Conservation (phyloP, 2,888 invertebrate genomes). For the Erannis defoliaria region DNA sequence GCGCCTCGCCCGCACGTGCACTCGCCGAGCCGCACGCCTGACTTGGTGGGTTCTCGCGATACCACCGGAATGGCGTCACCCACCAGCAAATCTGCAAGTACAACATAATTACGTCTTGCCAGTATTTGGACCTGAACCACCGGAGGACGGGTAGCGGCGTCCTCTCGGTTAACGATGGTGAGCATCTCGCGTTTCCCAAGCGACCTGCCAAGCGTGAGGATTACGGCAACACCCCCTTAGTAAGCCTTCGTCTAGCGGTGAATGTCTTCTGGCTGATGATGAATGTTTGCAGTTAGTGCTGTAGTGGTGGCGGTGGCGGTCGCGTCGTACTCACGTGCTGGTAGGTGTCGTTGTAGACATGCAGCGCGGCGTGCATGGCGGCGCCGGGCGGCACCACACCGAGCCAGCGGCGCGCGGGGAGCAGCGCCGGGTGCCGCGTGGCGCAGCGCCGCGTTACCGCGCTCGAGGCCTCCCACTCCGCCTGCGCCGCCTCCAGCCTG, state of each 20-base stretch:
- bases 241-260: no score
- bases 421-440: conserved; percentile 58
- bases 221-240: no score
- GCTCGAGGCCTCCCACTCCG: conserved; percentile 57
- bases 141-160: no score
- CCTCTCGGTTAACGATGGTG: no score
- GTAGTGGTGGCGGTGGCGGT: no score
- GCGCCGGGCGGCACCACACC: conserved; percentile 62
- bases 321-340: conserved; percentile 58
- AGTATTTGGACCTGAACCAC: no score
- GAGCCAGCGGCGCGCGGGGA: conserved; percentile 57
- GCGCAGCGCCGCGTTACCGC: conserved; percentile 49
- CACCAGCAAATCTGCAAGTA: conserved; percentile 63
- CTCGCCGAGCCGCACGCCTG: conserved; percentile 35
- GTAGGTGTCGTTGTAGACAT: conserved; percentile 64
- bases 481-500: conserved; percentile 53
- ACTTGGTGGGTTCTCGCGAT: conserved; percentile 54
- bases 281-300: no score
- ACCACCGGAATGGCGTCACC: conserved; percentile 57
- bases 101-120: not conserved
- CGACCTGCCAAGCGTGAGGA: no score
- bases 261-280: no score
- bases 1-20: conserved; percentile 39
- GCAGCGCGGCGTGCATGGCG: conserved; percentile 46
- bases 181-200: no score